Evolutionary conservation across 2,113 vertebrate species (phyloP).

Genomic region (Pelecanoides urinatrix): DNA sequence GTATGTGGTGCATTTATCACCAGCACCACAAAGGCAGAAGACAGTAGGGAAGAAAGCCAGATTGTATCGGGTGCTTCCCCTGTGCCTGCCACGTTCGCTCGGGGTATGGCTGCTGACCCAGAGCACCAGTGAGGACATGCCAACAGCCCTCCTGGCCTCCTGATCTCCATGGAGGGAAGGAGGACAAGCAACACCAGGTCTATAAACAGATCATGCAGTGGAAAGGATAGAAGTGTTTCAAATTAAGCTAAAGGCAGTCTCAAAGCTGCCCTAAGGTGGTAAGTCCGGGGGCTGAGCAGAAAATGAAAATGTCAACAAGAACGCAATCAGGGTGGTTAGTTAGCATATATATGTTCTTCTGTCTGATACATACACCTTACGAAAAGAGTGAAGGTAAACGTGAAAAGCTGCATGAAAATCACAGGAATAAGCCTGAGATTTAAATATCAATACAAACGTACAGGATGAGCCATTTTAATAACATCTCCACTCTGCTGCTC

Average conservation of each 20-base stretch:
- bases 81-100: fast-evolving
- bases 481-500: neutral
- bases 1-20: neutral
- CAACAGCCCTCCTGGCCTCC: neutral
- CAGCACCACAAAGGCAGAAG: neutral
- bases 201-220: neutral
- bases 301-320: neutral
- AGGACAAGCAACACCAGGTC: neutral
- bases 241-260: neutral
- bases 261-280: neutral
- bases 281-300: neutral
- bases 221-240: neutral
- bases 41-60: neutral
- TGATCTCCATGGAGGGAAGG: neutral
- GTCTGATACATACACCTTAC: neutral
- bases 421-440: neutral
- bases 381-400: neutral
- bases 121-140: neutral
- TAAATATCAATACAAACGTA: neutral
- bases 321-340: neutral
- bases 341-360: neutral
- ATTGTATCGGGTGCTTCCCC: fast-evolving
- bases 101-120: neutral
- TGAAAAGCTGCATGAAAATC: neutral
- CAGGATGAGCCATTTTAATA: neutral